A percentile compares a stretch with the other conserved stretches of the same genome.
Conservation (phyloP, 2,888 invertebrate genomes). For the Hirudinaria manillensis region DNA sequence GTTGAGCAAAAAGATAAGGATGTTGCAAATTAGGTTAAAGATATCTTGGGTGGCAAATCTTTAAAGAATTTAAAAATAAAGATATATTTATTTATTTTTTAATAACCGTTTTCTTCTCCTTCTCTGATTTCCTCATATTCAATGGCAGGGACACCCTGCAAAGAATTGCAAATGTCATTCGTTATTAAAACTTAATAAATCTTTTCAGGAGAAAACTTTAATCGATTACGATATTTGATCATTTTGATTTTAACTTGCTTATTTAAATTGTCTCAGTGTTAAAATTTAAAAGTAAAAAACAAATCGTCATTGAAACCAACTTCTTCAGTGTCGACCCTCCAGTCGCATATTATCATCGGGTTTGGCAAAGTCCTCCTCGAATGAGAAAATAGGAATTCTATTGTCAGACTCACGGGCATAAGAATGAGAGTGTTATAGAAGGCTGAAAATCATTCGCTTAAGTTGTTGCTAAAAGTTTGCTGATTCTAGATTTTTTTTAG, state of each 20-base stretch:
- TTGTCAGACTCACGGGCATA: background rate
- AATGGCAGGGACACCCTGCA: too few relatives aligned
- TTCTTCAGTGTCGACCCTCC: background rate
- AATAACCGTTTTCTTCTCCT: too few relatives aligned
- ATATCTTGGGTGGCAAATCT: too few relatives aligned
- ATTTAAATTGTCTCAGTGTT: too few relatives aligned
- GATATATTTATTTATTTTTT: too few relatives aligned
- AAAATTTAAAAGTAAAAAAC: background rate
- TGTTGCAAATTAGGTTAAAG: too few relatives aligned
- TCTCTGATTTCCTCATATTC: too few relatives aligned
- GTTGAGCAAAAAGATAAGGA: too few relatives aligned
- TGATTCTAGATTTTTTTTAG: background rate
- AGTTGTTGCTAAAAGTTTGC: background rate
- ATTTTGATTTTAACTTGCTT: too few relatives aligned
- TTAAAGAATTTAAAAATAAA: too few relatives aligned
- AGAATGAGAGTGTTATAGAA: conserved; percentile 1
- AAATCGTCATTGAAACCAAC: background rate
- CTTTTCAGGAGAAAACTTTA: background rate
- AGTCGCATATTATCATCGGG: background rate
- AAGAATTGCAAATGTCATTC: too few relatives aligned
- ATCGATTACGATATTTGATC: too few relatives aligned
- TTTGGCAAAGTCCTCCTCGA: conserved; percentile 7
- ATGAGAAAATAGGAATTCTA: conserved; percentile 2
- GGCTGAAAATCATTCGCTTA: background rate
- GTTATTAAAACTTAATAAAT: background rate